Evolutionary conservation across 2,113 vertebrate genomes (phyloP), one percentile per base, ranked within the genome.

Genomic region (Cranoglanis bouderius): DNA sequence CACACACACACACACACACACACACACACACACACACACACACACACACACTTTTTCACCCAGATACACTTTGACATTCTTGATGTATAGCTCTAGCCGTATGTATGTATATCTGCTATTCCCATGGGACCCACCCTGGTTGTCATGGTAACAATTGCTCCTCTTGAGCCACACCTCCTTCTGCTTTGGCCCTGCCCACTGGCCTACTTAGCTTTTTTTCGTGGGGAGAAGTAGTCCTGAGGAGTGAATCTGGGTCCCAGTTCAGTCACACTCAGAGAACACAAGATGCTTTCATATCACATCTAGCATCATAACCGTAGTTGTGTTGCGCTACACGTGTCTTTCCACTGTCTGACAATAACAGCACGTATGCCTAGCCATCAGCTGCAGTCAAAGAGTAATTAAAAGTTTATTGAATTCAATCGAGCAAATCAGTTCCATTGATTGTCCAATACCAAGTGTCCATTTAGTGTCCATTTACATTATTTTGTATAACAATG

Each of bases 181-280:
- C 59, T 29, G 46, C 81, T 85, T 38, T 90, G 90, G 32, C 46
- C 75, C 49, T 75, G 13, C 90, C 82, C 61, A 63, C 89, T 90
- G 84, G 88, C 91, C 92, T 90, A 93, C 87, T 90, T 93, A 91
- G 84, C 86, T 88, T 86, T 89, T 85, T 88, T 86, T 89, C 84
- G 38, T 84, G 38, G 83, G 74, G 88, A 89, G 74, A 92, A 91
- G 90, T 29, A 87, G 61, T 82, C 32, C 26, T 38, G 26, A 67
- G 77, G 38, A 59, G 32, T 13, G 46, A 83, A 74, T 65, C 26
- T 84, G 6, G 81, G 78, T 75, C 81, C 78, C 86, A 43, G 78
- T 82, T 82, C 24, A 87, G 38, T 87, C 61, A 70, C 32, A 70
- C 35, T n/a, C 35, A 1, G 19, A 82, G 18, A 81, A 81, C 57